Evolutionary conservation across 2,797 vertebrate species (phyloP).

Genomic region (Enteromius mattozi): DNA sequence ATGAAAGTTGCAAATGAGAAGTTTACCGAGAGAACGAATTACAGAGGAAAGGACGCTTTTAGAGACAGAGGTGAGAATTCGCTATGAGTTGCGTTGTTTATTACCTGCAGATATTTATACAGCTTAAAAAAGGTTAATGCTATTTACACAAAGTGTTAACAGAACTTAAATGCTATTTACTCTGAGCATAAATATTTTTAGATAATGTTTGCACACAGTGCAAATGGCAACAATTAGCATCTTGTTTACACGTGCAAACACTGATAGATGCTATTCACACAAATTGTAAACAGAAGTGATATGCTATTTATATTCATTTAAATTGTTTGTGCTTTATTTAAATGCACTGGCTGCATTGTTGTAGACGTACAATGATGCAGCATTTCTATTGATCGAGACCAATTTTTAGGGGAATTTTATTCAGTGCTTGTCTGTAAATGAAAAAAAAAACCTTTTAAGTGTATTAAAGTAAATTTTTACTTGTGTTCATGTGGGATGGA

Average conservation of each 20-base stretch:
- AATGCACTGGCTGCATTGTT: neutral
- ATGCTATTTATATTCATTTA: neutral
- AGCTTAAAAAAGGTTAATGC: neutral
- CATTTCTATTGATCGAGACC: neutral
- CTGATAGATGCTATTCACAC: constrained; percentile 7
- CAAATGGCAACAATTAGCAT: constrained; percentile 20
- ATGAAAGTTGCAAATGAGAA: constrained; percentile 7
- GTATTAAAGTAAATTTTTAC: constrained; percentile 75
- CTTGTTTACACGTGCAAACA: constrained; percentile 8
- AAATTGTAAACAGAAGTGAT: constrained; percentile 14
- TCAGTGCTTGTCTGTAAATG: neutral
- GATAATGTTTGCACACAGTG: constrained; percentile 28
- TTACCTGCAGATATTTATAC: constrained; percentile 1
- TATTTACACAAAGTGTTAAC: constrained; percentile 14
- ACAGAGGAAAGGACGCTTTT: neutral
- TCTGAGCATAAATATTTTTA: constrained; percentile 13
- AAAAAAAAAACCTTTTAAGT: neutral
- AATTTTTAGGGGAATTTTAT: neutral
- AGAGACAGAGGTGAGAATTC: neutral
- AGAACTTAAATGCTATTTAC: constrained; percentile 8
- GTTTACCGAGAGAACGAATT: neutral
- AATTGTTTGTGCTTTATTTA: neutral
- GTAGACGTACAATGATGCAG: neutral
- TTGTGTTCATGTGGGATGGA: constrained; percentile 96
- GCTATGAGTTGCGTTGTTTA: neutral